Base-by-base conservation (phyloP, 2,797 vertebrate species). In the Alcedo atthis region DNA sequence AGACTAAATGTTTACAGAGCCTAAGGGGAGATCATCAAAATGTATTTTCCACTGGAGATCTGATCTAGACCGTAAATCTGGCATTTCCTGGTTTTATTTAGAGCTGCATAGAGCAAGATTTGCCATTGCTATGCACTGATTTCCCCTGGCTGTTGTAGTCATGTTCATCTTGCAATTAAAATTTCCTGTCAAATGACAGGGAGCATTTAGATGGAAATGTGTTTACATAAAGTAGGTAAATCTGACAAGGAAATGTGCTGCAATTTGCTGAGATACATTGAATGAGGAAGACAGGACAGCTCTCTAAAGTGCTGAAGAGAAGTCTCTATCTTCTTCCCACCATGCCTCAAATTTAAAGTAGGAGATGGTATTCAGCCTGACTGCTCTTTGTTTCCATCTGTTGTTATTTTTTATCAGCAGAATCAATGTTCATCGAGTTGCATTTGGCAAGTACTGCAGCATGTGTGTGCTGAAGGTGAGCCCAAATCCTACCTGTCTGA, bases 391-490 rank as follows among this genome's bases (percentile, higher is more conserved):
- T 59, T 59, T 25, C 75, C 67, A 87, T 83, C 92, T 92, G 42
- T 13, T 88, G n/a, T n/a, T n/a, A 64, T 49, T 92, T 85, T 83
- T 66, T 71, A 70, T 71, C 54, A 94, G 64, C 43, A 75, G 92
- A 93, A 87, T 89, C 87, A 85, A 75, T 25, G 76, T 66, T 75
- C 59, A 77, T 90, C 75, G 90, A 85, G 71, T 43, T 49, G 40
- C 59, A 53, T 25, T 53, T 78, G 79, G 73, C 79, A 82, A 90
- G 88, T 46, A 32, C 71, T 67, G 46, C 32, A 54, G 55, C 7
- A 63, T 7, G 30, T 4, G 13, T 35, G 53, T 80, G 63, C 71
- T 77, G 37, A 85, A 85, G 81, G 2, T 75, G 24, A 91, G 70
- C 63, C 54, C 54, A 48, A 91, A 66, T 58, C 45, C 42, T 66